Base-by-base conservation (phyloP, 2,113 vertebrate species). In the Rhinolophus ferrumequinum region DNA sequence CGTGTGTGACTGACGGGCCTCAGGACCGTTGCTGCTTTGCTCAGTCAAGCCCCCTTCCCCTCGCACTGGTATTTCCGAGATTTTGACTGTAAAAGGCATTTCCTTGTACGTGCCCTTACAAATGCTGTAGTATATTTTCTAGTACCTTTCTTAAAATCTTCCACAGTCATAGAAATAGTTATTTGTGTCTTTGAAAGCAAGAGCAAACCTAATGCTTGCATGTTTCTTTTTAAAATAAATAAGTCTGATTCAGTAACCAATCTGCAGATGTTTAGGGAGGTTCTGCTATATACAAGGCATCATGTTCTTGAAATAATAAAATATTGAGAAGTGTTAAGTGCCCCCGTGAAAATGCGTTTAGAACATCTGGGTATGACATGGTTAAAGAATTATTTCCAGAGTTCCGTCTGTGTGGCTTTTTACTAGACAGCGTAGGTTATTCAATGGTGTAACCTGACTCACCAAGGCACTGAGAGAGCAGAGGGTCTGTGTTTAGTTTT, bases 21-120 rank as follows among this genome's bases (percentile, higher is more conserved):
- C 12, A 2, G 0, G 1, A 6, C 8, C 22, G 11, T 16, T 30
- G 0, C 35, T 47, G 41, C 47, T 28, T 19, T 24, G 3, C 44
- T 70, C 56, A 35, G 6, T 8, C 52, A 8, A 1, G 2, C 14
- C 22, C 0, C 28, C 47, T 41, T 18, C 16, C 30, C 47, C 35
- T 41, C 47, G n/a, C 5, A 22, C 4, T 22, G 33, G 2, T 38
- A 30, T 21, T 44, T 80, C 64, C 70, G 6, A 70, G 33, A 50
- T 50, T 92, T 58, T 41, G 33, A 38, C 41, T 19, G 6, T 56
- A n/a, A 22, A 28, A 1, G 77, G 8, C 3, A 50, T 54, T 79
- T 90, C 38, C 30, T 62, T 66, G 5, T 9, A 19, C 26, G 26
- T 41, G 18, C 8, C 19, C 33, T 54, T 62, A 69, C 13, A 58